Base-by-base conservation (phyloP, 2,113 vertebrate species). In the Heterocephalus glaber region DNA sequence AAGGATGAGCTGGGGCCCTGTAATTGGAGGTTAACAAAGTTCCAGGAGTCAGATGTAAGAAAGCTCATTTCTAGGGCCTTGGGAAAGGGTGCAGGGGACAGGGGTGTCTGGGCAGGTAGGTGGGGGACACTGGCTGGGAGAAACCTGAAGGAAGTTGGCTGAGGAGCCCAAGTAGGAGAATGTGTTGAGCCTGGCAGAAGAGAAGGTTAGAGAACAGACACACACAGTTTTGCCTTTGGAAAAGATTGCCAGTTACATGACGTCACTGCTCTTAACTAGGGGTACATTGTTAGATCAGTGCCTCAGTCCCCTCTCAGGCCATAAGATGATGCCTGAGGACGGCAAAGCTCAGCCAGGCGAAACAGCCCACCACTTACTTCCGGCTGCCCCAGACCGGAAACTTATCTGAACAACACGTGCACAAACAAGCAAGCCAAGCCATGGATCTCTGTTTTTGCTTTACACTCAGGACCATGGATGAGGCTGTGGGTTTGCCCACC, bases 181-280 rank as follows among this genome's bases (percentile, higher is more conserved):
- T 7, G 11, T 26, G 4, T 11, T 2, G 54, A 44, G 5, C 7
- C 28, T 10, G 1, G 1, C 1, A 6, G 30, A 5, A 24, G 49
- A 24, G 6, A 38, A 49, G 28, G 30, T n/a, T 5, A 24, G 9
- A 58, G 26, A 20, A 30, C 54, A 44, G 28, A 22, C 3, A 17
- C 5, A 7, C 28, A 44, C 4, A 20, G 66, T 20, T 44, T 52
- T 44, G 54, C 22, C 70, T 61, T 49, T 61, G 56, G 35, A 14
- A 17, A 61, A n/a, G 20, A 19, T 19, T 20, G 16, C 7, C 33
- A 8, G 2, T 52, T 33, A 35, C 5, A 8, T 16, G 28, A 30
- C 8, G 30, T 52, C 4, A 8, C 47, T 6, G 49, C 24, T 17
- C 72, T 30, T 47, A 76, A 7, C 26, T 30, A 24, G 12, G 14